Conservation (phyloP, 2,797 vertebrate genomes). For the Pogonophryne albipinna region DNA sequence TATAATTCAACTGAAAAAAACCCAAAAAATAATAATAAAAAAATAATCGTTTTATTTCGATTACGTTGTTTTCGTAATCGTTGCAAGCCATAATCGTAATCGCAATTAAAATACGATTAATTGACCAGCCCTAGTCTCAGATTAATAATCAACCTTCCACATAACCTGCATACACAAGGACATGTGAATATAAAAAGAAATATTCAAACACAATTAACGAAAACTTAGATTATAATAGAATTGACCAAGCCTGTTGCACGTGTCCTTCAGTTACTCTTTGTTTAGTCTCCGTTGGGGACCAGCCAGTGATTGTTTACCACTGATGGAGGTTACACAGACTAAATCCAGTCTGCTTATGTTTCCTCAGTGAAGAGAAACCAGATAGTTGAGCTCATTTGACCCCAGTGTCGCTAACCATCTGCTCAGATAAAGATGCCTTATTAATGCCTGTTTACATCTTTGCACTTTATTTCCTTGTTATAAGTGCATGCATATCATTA, state of each 20-base stretch:
- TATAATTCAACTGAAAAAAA: no score
- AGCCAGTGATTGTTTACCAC: constrained; percentile 10
- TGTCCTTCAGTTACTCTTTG: constrained; percentile 9
- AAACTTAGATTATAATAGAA: constrained; percentile 4
- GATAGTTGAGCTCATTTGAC: constrained; percentile 33
- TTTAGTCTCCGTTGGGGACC: not conserved
- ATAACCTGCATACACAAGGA: not conserved
- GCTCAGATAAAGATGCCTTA: constrained; percentile 11
- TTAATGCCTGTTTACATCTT: constrained; percentile 24
- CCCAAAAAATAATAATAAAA: no score
- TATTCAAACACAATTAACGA: not conserved
- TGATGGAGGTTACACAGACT: constrained; percentile 10
- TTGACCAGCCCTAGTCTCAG: no score
- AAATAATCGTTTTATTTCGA: no score
- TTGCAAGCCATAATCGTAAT: no score
- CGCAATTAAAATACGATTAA: no score
- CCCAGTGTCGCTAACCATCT: constrained; percentile 30
- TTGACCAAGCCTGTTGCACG: not conserved
- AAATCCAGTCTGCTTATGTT: constrained; percentile 31
- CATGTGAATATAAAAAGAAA: not conserved
- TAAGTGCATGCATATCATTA: not conserved
- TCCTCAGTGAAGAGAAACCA: constrained; percentile 8
- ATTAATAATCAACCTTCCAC: no score
- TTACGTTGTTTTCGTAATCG: no score
- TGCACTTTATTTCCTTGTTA: constrained; percentile 7